A percentile compares a stretch with the other conserved stretches of the same genome.
These are phyloP conservation scores for Gerris lacustris DNA, from an alignment of 2,888 invertebrate genomes.

Conservation along the genomic window DNA sequence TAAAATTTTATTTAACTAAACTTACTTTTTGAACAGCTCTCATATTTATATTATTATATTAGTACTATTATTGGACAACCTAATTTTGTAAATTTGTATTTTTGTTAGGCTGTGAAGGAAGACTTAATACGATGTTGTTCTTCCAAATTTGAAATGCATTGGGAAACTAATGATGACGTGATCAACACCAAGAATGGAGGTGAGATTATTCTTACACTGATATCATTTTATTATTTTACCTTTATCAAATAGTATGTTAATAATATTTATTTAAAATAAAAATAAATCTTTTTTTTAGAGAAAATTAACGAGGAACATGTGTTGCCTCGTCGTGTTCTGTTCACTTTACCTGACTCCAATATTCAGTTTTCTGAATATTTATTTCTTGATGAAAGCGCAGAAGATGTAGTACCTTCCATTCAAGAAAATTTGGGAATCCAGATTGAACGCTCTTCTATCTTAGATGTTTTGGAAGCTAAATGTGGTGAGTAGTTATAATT, in stretches of 20 bases:
- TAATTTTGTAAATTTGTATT: background rate
- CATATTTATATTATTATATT: too few species aligned
- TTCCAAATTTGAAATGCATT: constrained; percentile 8
- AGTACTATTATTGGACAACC: too few species aligned
- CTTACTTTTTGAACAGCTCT: too few species aligned
- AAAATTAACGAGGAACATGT: background rate
- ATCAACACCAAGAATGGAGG: background rate
- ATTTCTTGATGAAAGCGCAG: background rate
- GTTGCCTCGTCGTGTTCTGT: background rate
- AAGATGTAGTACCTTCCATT: background rate
- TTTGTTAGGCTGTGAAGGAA: constrained; percentile 7
- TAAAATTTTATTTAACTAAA: too few species aligned
- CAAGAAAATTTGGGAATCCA: background rate
- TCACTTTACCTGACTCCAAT: constrained; percentile 1
- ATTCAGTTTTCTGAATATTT: background rate
- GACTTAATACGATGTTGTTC: background rate
- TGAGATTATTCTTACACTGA: background rate
- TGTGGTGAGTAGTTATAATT: background rate
- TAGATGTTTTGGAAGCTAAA: background rate
- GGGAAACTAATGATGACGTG: constrained; percentile 1
- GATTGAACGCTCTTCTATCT: background rate
- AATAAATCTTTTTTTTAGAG: background rate
- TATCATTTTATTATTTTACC: too few species aligned
- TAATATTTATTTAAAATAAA: background rate
- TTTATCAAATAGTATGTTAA: background rate